These are phyloP conservation scores for Mesocentrotus franciscanus DNA, from an alignment of 53 echinoderm and acorn worm species.

Conservation along the genomic window DNA sequence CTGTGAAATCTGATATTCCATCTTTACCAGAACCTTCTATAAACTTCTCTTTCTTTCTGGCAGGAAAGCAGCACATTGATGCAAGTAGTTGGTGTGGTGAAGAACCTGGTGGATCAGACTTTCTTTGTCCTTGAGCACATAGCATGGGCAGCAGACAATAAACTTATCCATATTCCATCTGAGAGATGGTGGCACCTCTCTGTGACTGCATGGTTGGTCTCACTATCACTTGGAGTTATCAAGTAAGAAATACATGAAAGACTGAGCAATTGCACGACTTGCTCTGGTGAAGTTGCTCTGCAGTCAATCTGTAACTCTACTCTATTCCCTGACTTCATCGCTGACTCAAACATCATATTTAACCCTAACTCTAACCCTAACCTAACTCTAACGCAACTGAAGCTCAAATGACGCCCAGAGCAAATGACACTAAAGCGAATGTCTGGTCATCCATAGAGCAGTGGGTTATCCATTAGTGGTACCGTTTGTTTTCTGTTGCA, in stretches of 20 bases:
- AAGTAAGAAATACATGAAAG: conserved; percentile 68
- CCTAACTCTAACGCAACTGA: too few species aligned
- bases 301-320: too few species aligned
- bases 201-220: conserved; percentile 74
- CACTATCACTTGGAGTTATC: conserved; percentile 74
- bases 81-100: conserved; percentile 74
- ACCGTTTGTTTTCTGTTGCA: too few species aligned
- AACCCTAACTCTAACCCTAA: too few species aligned
- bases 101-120: conserved; percentile 76
- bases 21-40: background rate
- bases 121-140: conserved; percentile 91
- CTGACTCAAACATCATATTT: background rate
- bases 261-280: background rate
- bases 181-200: conserved; percentile 78
- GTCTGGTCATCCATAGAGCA: too few species aligned
- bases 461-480: too few species aligned
- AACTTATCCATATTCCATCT: conserved; percentile 75
- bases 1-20: background rate
- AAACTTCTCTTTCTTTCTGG: background rate
- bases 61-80: conserved; percentile 82
- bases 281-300: too few species aligned
- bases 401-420: too few species aligned
- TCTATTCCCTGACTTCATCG: background rate
- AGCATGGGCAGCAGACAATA: conserved; percentile 92
- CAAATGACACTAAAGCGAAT: too few species aligned